phyloP scores from a whole-genome alignment of 2,113 vertebrate species.

The Semicossyphus pulcher region DNA sequence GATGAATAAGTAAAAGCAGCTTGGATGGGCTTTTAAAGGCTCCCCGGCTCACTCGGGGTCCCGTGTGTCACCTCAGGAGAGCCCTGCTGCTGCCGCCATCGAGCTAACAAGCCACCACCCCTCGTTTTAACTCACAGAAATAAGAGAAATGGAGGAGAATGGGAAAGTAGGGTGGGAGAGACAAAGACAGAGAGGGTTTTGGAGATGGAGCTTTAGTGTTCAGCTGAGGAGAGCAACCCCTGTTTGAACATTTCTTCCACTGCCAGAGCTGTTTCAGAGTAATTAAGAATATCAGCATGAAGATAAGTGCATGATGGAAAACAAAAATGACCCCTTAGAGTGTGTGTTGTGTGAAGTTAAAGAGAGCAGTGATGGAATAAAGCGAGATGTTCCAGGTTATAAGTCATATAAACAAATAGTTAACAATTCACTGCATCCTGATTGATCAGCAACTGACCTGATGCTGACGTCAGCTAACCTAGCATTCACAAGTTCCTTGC shows the following conservation, averaged over 20 bases:
- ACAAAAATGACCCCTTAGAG: background rate
- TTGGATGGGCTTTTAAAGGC: conserved; percentile 80
- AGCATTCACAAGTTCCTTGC: too few species aligned
- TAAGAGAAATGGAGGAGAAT: conserved; percentile 12
- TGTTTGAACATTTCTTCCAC: conserved; percentile 5
- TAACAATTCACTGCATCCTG: too few species aligned
- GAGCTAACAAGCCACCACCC: conserved; percentile 39
- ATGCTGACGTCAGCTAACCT: too few species aligned
- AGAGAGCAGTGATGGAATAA: background rate
- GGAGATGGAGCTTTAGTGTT: background rate
- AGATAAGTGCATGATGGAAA: conserved; percentile 19
- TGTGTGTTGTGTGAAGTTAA: background rate
- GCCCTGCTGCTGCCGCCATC: conserved; percentile 8
- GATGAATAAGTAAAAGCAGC: conserved; percentile 83
- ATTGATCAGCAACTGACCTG: too few species aligned
- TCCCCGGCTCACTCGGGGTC: conserved; percentile 58
- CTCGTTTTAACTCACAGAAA: conserved; percentile 39
- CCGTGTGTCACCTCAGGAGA: conserved; percentile 55
- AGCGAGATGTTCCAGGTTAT: too few species aligned
- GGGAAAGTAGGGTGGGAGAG: background rate
- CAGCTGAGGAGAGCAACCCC: conserved; percentile 5
- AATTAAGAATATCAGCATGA: conserved; percentile 29
- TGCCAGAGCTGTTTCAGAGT: conserved; percentile 24
- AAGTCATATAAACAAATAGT: too few species aligned
- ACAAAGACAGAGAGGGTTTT: background rate